Base-by-base conservation (phyloP, 2,888 invertebrate species). In the Pachymerium ferrugineum region DNA sequence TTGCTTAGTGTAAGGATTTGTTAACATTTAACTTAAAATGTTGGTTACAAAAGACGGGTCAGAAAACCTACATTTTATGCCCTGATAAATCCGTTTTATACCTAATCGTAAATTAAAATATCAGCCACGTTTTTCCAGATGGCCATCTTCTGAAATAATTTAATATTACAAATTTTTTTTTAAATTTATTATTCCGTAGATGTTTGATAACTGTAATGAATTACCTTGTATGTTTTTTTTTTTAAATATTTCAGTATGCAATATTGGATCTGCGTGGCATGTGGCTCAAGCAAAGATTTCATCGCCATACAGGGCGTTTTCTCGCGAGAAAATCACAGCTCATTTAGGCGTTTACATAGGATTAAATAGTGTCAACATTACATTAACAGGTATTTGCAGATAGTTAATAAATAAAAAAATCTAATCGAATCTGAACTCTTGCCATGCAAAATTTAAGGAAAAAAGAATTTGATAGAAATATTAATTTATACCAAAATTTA, bases 191-290 rank as follows among this genome's bases (percentile, higher is more conserved):
- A n/a, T n/a, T n/a, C n/a, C n/a, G n/a, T n/a, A n/a, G n/a, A n/a
- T n/a, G n/a, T n/a, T n/a, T n/a, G n/a, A n/a, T n/a, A n/a, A n/a
- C n/a, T n/a, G n/a, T n/a, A n/a, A n/a, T n/a, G n/a, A n/a, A n/a
- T n/a, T n/a, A n/a, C n/a, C n/a, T n/a, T n/a, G n/a, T n/a, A 33
- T 74, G 25, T 74, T 73, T 8, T n/a, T 73, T 30, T 47, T 74
- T 67, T 75, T 62, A 67, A 74, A 69, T 67, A 71, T 81, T 81
- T 47, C 86, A 94, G 94, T 94, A 80, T 90, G 94, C 79, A 89
- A 92, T 82, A 89, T 90, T 84, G 94, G 95, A 73, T 94, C 95
- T 68, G 89, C 90, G 80, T 97, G 97, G 96, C 96, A 97, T 85
- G 92, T 94, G 80, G 91, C 93, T 38, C 86, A 87, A 77, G 89